These are phyloP conservation scores for Microtus pennsylvanicus DNA, from an alignment of 2,113 vertebrate species.

Conservation along the genomic window DNA sequence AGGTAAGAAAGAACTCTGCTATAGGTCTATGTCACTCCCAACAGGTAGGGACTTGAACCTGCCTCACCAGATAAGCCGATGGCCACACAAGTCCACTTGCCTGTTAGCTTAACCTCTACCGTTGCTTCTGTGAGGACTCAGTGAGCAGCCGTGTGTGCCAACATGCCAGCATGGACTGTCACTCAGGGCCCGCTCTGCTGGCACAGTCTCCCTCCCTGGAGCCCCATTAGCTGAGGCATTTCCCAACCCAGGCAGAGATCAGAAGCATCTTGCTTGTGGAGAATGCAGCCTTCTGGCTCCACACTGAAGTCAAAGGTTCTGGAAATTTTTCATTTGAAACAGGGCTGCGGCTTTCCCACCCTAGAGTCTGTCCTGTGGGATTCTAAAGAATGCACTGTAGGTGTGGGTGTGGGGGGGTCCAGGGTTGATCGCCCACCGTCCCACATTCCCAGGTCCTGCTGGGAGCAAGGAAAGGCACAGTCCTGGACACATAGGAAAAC, in stretches of 20 bases:
- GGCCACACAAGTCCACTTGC: neutral
- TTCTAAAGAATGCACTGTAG: neutral
- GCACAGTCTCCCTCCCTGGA: neutral
- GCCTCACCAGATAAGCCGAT: neutral
- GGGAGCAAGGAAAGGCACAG: neutral
- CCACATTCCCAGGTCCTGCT: neutral
- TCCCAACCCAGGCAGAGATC: neutral
- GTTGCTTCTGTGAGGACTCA: neutral
- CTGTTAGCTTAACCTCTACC: too few relatives aligned
- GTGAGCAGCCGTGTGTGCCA: neutral
- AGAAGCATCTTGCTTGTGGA: neutral
- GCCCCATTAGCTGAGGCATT: neutral
- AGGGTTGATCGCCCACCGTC: neutral
- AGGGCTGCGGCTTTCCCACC: neutral
- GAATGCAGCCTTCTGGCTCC: neutral
- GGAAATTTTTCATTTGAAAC: neutral
- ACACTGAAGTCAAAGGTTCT: neutral
- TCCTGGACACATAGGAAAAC: neutral
- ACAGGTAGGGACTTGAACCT: neutral
- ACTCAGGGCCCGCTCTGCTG: neutral
- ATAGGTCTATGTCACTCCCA: neutral
- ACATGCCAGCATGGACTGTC: accelerated
- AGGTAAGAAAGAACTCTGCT: neutral
- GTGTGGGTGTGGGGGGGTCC: neutral
- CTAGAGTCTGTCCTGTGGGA: neutral